phyloP scores from a whole-genome alignment of 2,113 vertebrate genomes.

The Sinocyclocheilus maitianheensis region DNA sequence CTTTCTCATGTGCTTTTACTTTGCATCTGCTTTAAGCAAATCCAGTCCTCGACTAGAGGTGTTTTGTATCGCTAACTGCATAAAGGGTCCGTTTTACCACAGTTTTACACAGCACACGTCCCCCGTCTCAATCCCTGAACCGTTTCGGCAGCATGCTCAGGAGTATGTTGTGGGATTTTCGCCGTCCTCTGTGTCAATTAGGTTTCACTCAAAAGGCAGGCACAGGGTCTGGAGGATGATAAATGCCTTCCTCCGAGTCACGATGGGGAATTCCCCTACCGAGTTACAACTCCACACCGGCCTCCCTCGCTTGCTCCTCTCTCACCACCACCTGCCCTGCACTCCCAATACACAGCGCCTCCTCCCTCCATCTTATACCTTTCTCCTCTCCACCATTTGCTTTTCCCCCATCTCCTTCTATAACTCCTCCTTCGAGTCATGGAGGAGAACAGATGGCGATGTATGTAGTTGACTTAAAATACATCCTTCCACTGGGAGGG shows the following conservation, averaged over 20 bases:
- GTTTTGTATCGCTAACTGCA: constrained; percentile 16
- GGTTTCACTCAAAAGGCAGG: constrained; percentile 62
- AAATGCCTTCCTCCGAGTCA: constrained; percentile 57
- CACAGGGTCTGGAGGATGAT: constrained; percentile 65
- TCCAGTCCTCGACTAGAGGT: background rate
- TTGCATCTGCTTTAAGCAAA: constrained; percentile 30
- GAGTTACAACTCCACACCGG: constrained; percentile 34
- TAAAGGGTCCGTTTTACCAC: constrained; percentile 15
- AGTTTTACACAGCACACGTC: background rate
- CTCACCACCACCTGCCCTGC: constrained; percentile 28
- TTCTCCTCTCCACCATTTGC: constrained; percentile 34
- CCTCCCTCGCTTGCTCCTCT: background rate
- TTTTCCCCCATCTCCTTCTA: constrained; percentile 40
- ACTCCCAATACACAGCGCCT: constrained; percentile 13
- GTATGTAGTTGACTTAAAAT: constrained; percentile 74
- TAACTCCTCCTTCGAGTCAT: constrained; percentile 59
- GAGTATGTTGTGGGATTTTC: constrained; percentile 49
- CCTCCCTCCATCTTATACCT: constrained; percentile 3
- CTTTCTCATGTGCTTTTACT: background rate
- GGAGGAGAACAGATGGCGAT: constrained; percentile 72
- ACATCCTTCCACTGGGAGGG: constrained; percentile 65
- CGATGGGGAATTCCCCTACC: constrained; percentile 42
- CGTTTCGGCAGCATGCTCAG: constrained; percentile 37
- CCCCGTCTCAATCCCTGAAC: constrained; percentile 23
- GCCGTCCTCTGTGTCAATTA: constrained; percentile 60